Evolutionary conservation across 2,797 vertebrate genomes (phyloP).

Genomic region (Apodemus agrarius): DNA sequence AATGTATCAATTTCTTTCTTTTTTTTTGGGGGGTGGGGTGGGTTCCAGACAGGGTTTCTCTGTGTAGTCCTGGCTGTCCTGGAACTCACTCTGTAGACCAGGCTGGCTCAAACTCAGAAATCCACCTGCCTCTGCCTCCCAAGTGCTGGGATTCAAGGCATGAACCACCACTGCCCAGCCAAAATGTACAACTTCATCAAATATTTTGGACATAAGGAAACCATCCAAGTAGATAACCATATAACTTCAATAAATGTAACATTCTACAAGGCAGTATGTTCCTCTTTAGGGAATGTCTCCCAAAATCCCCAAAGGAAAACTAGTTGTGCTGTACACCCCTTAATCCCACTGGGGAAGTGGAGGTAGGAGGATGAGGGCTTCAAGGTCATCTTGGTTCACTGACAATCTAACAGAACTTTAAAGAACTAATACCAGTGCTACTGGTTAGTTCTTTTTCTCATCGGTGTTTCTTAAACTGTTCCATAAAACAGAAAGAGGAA

Average conservation of each 20-base stretch:
- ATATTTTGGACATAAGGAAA: constrained; percentile 42
- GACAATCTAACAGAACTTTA: background rate
- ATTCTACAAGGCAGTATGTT: background rate
- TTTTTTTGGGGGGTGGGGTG: too few species aligned
- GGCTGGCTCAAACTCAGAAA: too few species aligned
- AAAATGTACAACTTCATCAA: background rate
- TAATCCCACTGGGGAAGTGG: background rate
- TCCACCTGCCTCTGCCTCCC: too few species aligned
- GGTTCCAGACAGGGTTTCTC: too few species aligned
- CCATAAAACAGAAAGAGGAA: background rate
- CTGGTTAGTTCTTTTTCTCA: background rate
- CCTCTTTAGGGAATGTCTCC: background rate
- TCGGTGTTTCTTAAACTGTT: background rate
- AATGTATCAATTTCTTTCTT: background rate
- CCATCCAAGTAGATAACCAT: background rate
- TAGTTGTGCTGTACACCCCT: background rate
- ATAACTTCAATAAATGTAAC: background rate
- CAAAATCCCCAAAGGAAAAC: background rate
- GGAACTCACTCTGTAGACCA: too few species aligned
- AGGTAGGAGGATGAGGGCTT: background rate
- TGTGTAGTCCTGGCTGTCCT: too few species aligned
- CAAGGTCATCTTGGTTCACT: background rate
- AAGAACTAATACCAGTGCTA: background rate
- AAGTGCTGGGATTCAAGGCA: too few species aligned
- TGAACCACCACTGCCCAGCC: too few species aligned